Conservation (phyloP, 2,113 vertebrate species). For the Psittacula cyanocephala region DNA sequence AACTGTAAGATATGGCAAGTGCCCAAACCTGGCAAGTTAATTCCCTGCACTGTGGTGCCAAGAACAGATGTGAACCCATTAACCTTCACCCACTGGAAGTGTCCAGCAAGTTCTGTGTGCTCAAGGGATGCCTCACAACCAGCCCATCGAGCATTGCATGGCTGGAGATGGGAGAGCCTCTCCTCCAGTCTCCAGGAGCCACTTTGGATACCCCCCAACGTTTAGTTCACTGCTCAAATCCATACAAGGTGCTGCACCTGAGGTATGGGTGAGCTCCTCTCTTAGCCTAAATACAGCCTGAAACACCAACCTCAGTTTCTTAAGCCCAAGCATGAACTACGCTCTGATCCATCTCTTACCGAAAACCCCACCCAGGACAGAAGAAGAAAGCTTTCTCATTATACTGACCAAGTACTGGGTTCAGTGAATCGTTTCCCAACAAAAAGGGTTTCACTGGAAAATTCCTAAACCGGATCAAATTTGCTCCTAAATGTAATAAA, state of each 20-base stretch:
- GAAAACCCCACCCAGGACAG: background rate
- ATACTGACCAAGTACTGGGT: background rate
- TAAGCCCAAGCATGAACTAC: background rate
- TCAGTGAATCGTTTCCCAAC: background rate
- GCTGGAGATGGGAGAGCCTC: background rate
- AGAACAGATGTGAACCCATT: background rate
- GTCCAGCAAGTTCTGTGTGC: background rate
- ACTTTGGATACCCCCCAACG: rapidly evolving
- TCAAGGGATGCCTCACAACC: background rate
- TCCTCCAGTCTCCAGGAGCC: background rate
- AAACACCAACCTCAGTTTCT: background rate
- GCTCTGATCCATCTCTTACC: background rate
- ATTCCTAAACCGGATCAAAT: background rate
- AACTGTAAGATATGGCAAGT: background rate
- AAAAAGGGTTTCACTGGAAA: background rate
- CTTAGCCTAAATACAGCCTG: background rate
- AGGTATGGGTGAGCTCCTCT: background rate
- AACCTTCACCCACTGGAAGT: background rate
- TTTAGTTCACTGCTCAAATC: background rate
- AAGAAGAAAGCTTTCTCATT: background rate
- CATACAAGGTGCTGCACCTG: background rate
- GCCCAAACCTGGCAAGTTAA: background rate
- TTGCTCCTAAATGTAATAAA: background rate
- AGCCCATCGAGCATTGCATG: background rate
- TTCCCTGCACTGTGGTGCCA: background rate